Evolutionary conservation across 1,140 invertebrate species (phyloP).

Genomic region (Drosophila triauraria): DNA sequence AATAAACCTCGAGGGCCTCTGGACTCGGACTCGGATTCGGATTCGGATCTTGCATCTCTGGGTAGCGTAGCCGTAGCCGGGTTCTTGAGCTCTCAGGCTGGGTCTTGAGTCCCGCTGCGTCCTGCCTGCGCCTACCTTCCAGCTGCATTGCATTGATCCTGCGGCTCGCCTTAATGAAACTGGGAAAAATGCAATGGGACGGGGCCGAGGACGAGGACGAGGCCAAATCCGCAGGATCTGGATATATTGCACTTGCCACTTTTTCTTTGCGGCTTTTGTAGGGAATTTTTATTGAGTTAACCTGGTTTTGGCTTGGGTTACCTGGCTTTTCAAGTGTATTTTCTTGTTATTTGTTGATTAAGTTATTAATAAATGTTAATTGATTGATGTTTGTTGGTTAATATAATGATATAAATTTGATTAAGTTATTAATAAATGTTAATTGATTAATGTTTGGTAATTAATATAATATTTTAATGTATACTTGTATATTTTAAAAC

Average conservation of each 20-base stretch:
- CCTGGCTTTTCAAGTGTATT: neutral
- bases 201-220: neutral
- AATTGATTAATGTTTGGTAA: no score
- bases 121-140: conserved; percentile 13
- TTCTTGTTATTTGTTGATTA: neutral
- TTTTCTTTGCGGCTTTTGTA: conserved; percentile 25
- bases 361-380: no score
- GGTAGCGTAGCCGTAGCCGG: neutral
- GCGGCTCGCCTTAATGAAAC: conserved; percentile 65
- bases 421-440: no score
- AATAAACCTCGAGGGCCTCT: conserved; percentile 19
- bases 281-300: conserved; percentile 31
- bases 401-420: no score
- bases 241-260: conserved; percentile 34
- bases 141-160: conserved; percentile 60
- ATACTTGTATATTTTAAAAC: no score
- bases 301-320: conserved; percentile 7
- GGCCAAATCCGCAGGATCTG: conserved; percentile 21
- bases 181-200: conserved; percentile 37
- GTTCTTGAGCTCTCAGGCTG: no score
- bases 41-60: conserved; percentile 3
- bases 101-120: conserved; percentile 9
- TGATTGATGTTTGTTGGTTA: no score
- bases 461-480: no score
- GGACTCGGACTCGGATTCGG: neutral